These are phyloP conservation scores for Cephalopterus ornatus DNA, from an alignment of 2,113 vertebrate species.

Conservation along the genomic window DNA sequence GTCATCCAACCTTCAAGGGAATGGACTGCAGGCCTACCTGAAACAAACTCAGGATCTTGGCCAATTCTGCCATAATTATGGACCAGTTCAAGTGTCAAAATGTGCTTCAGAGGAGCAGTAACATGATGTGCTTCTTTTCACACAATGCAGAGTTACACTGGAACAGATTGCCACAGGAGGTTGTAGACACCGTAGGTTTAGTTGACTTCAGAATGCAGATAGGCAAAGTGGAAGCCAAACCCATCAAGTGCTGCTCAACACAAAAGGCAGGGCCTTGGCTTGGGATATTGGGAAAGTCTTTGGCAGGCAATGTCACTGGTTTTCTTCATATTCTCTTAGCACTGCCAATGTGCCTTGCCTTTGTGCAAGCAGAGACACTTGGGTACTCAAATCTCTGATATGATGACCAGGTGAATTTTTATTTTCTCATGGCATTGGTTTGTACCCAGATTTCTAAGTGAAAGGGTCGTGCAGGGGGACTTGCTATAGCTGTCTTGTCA, in stretches of 20 bases:
- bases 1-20: neutral
- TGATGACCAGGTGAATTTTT: neutral
- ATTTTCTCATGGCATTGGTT: neutral
- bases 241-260: neutral
- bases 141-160: neutral
- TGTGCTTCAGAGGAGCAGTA: neutral
- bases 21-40: neutral
- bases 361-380: neutral
- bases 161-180: neutral
- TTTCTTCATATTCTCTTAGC: neutral
- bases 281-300: neutral
- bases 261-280: neutral
- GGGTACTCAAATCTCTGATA: neutral
- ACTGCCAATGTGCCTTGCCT: neutral
- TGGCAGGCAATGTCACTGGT: neutral
- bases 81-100: neutral
- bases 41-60: neutral
- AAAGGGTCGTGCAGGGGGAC: neutral
- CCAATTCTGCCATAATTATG: neutral
- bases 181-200: neutral
- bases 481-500: neutral
- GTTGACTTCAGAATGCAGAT: neutral
- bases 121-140: neutral
- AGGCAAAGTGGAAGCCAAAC: neutral
- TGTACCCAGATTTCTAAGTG: neutral